Base-by-base conservation (phyloP, 2,888 invertebrate species). In the Hofmannophila pseudospretella region DNA sequence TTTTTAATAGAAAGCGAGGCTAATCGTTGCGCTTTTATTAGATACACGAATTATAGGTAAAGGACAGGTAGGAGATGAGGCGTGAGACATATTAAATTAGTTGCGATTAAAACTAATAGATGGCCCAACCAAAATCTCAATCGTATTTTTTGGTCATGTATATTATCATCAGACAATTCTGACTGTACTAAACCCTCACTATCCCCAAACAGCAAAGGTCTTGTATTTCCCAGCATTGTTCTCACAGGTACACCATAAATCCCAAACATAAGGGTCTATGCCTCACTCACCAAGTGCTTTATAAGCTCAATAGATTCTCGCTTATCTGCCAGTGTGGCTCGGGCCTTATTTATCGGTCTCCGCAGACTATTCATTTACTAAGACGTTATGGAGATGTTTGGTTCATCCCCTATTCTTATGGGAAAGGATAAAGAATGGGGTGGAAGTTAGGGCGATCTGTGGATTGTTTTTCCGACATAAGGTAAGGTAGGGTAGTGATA, bases 301-400 rank as follows among this genome's bases (percentile, higher is more conserved):
- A 76, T 76, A 78, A 77, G 70, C 74, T 67, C 75, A 69, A 77
- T 80, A 75, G 73, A 78, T 76, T 70, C 69, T 62, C 70, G 70
- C 72, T 76, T 79, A 78, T 79, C 79, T 76, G 67, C 66, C 58
- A 63, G 66, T 72, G 68, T 66, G 59, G 64, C 62, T 53, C 59
- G 51, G 59, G 57, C 67, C 50, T 65, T 76, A 77, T 76, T 76
- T 75, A 76, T 69, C 49, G 56, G 60, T 49, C 75, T 67, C 75
- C 51, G 44, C 58, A 67, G 75, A 70, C 77, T 69, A 74, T 74
- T 72, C 73, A 70, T 76, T 74, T 67, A 53, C 57, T 49, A 70
- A 72, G 70, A 69, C 61, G 63, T 68, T 34, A 41, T 39, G 31
- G 36, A 45, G 29, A 35, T 49, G 44, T 40, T 36, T 39, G 31